Conservation (phyloP, 2,888 invertebrate species). For the Plusia festucae region DNA sequence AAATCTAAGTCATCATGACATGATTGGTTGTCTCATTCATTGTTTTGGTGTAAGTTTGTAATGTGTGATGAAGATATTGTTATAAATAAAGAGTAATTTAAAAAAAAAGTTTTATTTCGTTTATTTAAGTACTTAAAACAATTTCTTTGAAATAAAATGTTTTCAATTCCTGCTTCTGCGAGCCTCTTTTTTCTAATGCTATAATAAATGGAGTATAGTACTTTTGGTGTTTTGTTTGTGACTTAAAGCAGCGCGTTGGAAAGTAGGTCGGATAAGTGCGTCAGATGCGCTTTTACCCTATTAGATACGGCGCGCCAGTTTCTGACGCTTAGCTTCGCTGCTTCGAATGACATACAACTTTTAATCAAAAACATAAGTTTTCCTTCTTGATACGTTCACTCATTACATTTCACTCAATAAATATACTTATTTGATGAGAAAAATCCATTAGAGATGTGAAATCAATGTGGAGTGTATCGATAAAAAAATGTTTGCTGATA, state of each 20-base stretch:
- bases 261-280: conserved; percentile 79
- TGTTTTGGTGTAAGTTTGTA: too few relatives aligned
- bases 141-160: too few relatives aligned
- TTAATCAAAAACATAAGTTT: conserved; percentile 49
- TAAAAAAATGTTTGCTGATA: conserved; percentile 23
- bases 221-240: conserved; percentile 59
- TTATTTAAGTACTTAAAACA: too few relatives aligned
- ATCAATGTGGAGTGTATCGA: conserved; percentile 25
- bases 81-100: too few relatives aligned
- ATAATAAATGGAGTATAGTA: too few relatives aligned
- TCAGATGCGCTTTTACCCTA: conserved; percentile 76
- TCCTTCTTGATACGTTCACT: conserved; percentile 12
- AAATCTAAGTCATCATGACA: too few relatives aligned
- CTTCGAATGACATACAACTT: conserved; percentile 48
- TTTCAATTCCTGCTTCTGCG: too few relatives aligned
- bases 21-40: too few relatives aligned
- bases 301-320: conserved; percentile 72
- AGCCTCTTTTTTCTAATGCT: too few relatives aligned
- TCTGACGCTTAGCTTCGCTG: conserved; percentile 68
- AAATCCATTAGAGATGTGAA: conserved; percentile 27
- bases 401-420: conserved; percentile 22
- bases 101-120: too few relatives aligned
- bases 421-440: conserved; percentile 10
- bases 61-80: too few relatives aligned
- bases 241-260: conserved; percentile 63